phyloP scores from a whole-genome alignment of 2,888 invertebrate species.

The Callyntrura guangdongensis region DNA sequence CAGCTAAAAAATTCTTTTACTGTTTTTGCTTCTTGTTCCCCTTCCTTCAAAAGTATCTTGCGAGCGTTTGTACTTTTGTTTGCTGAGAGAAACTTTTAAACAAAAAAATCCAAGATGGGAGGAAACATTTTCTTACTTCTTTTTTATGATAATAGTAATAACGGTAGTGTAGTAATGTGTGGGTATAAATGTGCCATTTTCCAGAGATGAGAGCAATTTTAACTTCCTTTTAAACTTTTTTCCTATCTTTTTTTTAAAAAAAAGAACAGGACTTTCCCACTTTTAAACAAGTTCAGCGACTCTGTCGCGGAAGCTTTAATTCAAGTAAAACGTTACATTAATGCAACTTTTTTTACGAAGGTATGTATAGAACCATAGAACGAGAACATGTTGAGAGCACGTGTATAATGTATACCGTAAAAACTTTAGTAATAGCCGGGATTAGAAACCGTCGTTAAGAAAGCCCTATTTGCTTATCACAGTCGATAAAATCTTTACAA shows the following conservation, averaged over 20 bases:
- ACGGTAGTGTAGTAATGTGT: background rate
- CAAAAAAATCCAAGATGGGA: background rate
- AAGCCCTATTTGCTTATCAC: no score
- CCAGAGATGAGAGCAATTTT: constrained; percentile 39
- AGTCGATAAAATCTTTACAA: no score
- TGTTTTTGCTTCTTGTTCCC: background rate
- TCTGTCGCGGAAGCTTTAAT: background rate
- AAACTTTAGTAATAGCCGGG: no score
- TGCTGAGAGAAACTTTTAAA: no score
- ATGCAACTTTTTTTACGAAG: background rate
- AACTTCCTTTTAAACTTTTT: constrained; percentile 27
- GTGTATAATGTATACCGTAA: background rate
- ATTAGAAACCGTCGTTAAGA: no score
- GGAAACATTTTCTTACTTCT: background rate
- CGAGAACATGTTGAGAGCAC: background rate
- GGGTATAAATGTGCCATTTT: constrained; percentile 29
- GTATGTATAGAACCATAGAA: no score
- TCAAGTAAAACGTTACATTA: constrained; percentile 39
- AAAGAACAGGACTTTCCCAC: no score
- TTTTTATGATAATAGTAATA: background rate
- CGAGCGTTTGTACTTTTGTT: no score
- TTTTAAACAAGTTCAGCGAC: no score
- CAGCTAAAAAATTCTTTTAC: background rate
- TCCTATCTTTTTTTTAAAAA: background rate
- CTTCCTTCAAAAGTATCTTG: no score